These are phyloP conservation scores for Elymnias hypermnestra DNA, from an alignment of 1,140 invertebrate species.

Conservation along the genomic window DNA sequence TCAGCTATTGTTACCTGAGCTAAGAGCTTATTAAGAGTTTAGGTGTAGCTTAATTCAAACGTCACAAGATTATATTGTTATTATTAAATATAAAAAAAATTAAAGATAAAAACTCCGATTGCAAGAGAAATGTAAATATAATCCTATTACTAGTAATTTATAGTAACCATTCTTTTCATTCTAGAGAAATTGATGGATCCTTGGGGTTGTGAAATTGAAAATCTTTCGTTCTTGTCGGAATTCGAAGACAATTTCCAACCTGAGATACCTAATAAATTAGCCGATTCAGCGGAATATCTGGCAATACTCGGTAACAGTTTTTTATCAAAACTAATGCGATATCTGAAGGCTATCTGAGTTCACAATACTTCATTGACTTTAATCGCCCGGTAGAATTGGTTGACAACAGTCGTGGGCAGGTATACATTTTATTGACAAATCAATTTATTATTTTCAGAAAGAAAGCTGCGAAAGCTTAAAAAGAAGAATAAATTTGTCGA, in stretches of 20 bases:
- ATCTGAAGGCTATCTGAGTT: neutral
- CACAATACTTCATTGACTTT: neutral
- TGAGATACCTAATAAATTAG: constrained; percentile 37
- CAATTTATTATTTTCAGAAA: constrained; percentile 40
- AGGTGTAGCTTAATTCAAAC: too few relatives aligned
- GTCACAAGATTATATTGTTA: too few relatives aligned
- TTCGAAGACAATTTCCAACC: constrained; percentile 66
- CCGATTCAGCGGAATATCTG: constrained; percentile 60
- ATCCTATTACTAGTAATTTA: neutral
- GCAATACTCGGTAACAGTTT: constrained; percentile 51
- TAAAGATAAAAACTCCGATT: too few relatives aligned
- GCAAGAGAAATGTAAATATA: constrained; percentile 4
- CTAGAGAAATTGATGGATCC: constrained; percentile 61
- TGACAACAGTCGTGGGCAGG: neutral
- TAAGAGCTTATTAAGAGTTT: too few relatives aligned
- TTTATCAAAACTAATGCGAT: neutral
- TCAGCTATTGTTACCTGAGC: too few relatives aligned
- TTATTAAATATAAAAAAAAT: too few relatives aligned
- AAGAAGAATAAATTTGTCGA: constrained; percentile 66
- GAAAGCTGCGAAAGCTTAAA: constrained; percentile 50
- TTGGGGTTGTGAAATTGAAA: constrained; percentile 52
- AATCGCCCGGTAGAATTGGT: neutral
- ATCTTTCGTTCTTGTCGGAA: constrained; percentile 30
- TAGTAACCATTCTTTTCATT: neutral
- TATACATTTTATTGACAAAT: constrained; percentile 4